Evolutionary conservation across 2,888 invertebrate species (phyloP), one percentile per base, ranked within the genome.

Genomic region (Podotricha telesiphe): DNA sequence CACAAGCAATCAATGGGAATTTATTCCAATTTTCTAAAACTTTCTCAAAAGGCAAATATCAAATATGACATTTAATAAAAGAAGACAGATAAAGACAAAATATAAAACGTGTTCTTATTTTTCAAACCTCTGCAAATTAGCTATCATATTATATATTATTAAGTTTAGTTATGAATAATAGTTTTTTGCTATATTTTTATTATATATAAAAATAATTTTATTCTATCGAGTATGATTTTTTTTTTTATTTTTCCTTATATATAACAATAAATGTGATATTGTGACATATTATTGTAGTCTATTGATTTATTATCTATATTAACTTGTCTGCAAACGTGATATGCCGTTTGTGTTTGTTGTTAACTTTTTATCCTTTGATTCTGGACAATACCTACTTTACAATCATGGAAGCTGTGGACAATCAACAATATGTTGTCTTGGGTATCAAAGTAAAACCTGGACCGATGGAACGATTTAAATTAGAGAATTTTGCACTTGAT

Each of bases 401-500:
- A 51, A 58, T 1, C 10, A 76, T 76, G 77, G 75, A 74, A 58
- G 68, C 70, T 70, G 86, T 89, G 85, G 92, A 91, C 48, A 79
- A 74, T 68, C 80, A 80, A 68, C 79, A 83, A 10, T 91, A 84
- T 76, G 80, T 93, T 75, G 89, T 89, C 78, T 81, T 93, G 72
- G 92, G 91, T 1, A 85, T 93, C 28, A 92, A 92, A 82, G 87
- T 92, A 58, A 91, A 90, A 76, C 88, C 92, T 47, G 93, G 93
- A 1, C 91, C 91, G 0, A 88, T 93, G 70, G 89, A 91, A 73
- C 83, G 91, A 0, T 79, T 81, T 70, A 91, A 88, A 76, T 74
- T 96, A 53, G 94, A 94, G 71, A 94, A 95, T 80, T 91, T 95
- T 66, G 91, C 94, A 69, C 86, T 96, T 22, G 94, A 95, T 59